Conservation (phyloP, 2,888 invertebrate species). For the Cosmia pyralina region DNA sequence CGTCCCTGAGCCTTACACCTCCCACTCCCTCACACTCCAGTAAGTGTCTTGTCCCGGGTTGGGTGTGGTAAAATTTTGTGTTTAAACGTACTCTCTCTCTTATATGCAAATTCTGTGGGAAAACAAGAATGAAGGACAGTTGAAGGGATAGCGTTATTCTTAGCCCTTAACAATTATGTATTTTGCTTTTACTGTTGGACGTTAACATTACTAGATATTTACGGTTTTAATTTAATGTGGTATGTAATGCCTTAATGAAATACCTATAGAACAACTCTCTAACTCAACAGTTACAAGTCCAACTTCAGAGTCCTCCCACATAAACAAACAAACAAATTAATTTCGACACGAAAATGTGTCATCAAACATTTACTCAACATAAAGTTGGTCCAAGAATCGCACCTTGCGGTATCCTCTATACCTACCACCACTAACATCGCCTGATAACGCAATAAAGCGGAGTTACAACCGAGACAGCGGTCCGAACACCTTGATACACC, state of each 20-base stretch:
- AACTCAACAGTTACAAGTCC: not conserved
- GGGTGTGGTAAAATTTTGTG: constrained; percentile 51
- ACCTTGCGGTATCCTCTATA: constrained; percentile 65
- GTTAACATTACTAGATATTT: not conserved
- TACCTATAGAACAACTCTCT: not conserved
- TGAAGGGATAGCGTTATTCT: constrained; percentile 11
- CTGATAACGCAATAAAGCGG: constrained; percentile 68
- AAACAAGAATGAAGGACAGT: constrained; percentile 38
- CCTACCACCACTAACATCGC: constrained; percentile 59
- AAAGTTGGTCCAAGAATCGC: constrained; percentile 65
- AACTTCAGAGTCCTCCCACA: not conserved
- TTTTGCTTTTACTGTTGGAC: constrained; percentile 7
- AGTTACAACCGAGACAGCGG: constrained; percentile 64
- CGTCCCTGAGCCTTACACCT: constrained; percentile 56
- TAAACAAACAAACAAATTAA: constrained; percentile 37
- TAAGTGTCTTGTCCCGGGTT: constrained; percentile 46
- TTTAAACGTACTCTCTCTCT: constrained; percentile 45
- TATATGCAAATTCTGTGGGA: constrained; percentile 56
- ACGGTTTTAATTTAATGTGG: not conserved
- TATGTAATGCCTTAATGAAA: not conserved
- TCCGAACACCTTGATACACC: constrained; percentile 66
- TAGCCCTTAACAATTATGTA: constrained; percentile 4
- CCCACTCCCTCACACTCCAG: constrained; percentile 41
- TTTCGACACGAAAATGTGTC: constrained; percentile 42
- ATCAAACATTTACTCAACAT: constrained; percentile 64